phyloP scores from a whole-genome alignment of 2,888 invertebrate genomes.

The Pyrrhia umbra region DNA sequence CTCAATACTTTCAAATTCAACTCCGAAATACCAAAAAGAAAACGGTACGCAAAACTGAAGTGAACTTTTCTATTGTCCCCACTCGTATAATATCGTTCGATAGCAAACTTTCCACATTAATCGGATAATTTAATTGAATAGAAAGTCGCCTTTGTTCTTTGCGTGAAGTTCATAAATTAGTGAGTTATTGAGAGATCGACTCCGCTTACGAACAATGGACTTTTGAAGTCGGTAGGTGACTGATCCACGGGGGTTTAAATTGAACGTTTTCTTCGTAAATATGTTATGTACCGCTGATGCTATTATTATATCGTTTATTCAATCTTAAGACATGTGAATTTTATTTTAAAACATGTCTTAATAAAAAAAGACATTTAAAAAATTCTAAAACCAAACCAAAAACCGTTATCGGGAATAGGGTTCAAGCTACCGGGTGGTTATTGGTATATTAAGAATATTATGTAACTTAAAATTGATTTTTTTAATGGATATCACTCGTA shows the following conservation, averaged over 20 bases:
- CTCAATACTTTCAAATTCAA: slow-evolving; percentile 4
- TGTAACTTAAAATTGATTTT: no score
- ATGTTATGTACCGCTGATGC: no score
- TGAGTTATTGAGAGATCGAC: slow-evolving; percentile 50
- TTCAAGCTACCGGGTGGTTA: no score
- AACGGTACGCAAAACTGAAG: slow-evolving; percentile 8
- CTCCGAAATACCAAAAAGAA: slow-evolving; percentile 7
- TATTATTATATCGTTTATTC: no score
- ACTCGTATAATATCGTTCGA: slow-evolving; percentile 30
- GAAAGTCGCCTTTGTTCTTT: slow-evolving; percentile 60
- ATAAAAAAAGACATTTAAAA: no score
- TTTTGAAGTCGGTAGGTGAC: slow-evolving; percentile 30
- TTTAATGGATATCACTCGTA: no score
- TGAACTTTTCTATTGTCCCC: slow-evolving; percentile 19
- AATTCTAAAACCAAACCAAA: no score
- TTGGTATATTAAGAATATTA: no score
- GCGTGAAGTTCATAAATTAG: slow-evolving; percentile 56
- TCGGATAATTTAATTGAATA: slow-evolving; percentile 65
- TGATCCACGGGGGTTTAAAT: background rate
- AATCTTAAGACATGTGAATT: no score
- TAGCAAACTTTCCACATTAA: slow-evolving; percentile 62
- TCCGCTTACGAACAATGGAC: slow-evolving; percentile 45
- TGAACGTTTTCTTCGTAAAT: background rate
- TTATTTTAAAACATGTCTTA: no score
- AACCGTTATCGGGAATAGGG: no score